These are phyloP conservation scores for Zaprionus ornatus DNA, from an alignment of 1,140 invertebrate genomes.

Conservation along the genomic window DNA sequence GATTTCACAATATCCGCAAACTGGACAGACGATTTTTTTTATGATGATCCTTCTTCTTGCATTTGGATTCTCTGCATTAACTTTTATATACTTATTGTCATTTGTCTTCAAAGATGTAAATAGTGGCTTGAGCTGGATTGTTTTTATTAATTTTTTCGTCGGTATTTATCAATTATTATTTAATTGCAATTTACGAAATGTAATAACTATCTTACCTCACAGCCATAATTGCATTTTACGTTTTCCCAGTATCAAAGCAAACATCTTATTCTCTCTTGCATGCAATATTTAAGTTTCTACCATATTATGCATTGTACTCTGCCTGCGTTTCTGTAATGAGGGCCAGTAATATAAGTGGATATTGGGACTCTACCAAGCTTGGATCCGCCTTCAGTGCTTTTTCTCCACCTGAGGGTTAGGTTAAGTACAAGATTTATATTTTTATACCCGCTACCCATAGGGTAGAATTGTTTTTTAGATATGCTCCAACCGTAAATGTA, in stretches of 20 bases:
- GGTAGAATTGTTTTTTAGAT: no score
- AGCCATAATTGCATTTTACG: not conserved
- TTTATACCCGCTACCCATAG: no score
- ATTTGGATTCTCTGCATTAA: slow-evolving; percentile 36
- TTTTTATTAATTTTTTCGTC: slow-evolving; percentile 4
- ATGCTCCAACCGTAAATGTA: no score
- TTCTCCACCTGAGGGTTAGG: not conserved
- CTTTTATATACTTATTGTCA: slow-evolving; percentile 40
- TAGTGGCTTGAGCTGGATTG: slow-evolving; percentile 10
- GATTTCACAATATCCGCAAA: slow-evolving; percentile 63
- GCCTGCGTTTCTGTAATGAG: not conserved
- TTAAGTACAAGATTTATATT: not conserved
- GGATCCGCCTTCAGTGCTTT: not conserved
- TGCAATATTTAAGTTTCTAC: slow-evolving; percentile 3
- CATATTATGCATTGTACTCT: slow-evolving; percentile 36
- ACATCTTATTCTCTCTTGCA: no score
- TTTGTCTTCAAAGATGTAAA: slow-evolving; percentile 1
- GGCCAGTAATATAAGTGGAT: no score
- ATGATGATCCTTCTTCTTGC: not conserved
- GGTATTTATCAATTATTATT: slow-evolving; percentile 6
- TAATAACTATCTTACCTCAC: not conserved
- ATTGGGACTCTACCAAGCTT: not conserved
- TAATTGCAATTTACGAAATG: not conserved
- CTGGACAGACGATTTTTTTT: rapidly evolving
- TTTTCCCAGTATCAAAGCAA: not conserved